A percentile compares a stretch with the other conserved stretches of the same genome.
These are phyloP conservation scores for Erythrocercus mccallii DNA, from an alignment of 2,113 vertebrate species.

Conservation along the genomic window DNA sequence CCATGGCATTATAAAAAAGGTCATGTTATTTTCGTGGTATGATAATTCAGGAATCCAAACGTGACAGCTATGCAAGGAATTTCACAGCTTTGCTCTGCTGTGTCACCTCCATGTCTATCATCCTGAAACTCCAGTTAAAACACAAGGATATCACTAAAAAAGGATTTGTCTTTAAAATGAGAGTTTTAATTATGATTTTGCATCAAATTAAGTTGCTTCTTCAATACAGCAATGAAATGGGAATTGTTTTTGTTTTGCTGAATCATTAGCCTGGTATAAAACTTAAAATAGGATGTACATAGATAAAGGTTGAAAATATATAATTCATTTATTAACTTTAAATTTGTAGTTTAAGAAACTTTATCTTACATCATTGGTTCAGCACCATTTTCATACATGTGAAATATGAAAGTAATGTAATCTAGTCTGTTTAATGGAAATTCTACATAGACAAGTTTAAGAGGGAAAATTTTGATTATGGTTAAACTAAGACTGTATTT, in stretches of 20 bases:
- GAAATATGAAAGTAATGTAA: background rate
- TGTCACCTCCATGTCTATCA: background rate
- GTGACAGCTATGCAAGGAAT: background rate
- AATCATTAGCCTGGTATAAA: background rate
- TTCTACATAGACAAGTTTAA: background rate
- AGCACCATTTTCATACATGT: background rate
- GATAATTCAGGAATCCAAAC: slow-evolving; percentile 19
- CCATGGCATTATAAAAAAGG: background rate
- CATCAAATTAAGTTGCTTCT: background rate
- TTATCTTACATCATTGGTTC: background rate
- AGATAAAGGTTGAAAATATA: background rate
- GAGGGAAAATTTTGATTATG: background rate
- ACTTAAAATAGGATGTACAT: background rate
- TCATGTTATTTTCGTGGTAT: background rate
- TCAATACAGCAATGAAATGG: background rate
- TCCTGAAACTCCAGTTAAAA: background rate
- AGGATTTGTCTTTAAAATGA: background rate
- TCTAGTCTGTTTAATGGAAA: background rate
- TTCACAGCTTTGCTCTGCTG: slow-evolving; percentile 9
- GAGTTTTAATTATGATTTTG: background rate
- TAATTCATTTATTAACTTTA: background rate
- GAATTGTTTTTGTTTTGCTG: background rate
- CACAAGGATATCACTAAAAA: background rate
- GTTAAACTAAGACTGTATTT: background rate
- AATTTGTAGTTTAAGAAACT: background rate